phyloP scores from a whole-genome alignment of 2,888 invertebrate species.

The Xylophagus ater region DNA sequence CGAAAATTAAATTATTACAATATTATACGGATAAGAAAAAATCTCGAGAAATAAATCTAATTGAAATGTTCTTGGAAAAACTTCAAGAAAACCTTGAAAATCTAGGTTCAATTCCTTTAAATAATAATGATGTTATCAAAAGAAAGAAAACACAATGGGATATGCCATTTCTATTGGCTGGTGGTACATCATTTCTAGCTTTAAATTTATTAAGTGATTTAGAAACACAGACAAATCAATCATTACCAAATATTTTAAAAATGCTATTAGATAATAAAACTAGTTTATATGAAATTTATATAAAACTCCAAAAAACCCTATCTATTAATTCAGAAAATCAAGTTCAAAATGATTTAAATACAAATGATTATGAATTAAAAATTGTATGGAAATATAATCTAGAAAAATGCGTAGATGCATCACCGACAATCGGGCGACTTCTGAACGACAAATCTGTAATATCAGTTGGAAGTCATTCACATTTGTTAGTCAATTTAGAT shows the following conservation, averaged over 20 bases:
- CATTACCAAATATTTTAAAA: slow-evolving; percentile 44
- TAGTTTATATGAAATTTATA: slow-evolving; percentile 29
- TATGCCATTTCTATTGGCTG: slow-evolving; percentile 46
- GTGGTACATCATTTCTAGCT: slow-evolving; percentile 62
- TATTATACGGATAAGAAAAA: slow-evolving; percentile 31
- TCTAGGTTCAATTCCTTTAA: not conserved
- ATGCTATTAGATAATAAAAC: slow-evolving; percentile 43
- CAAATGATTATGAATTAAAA: slow-evolving; percentile 3
- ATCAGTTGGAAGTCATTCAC: slow-evolving; percentile 64
- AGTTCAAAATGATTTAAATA: not conserved
- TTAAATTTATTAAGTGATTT: slow-evolving; percentile 51
- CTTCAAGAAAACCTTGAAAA: slow-evolving; percentile 18
- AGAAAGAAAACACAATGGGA: slow-evolving; percentile 5
- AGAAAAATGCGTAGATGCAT: slow-evolving; percentile 73
- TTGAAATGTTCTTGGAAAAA: slow-evolving; percentile 27
- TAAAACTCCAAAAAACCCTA: slow-evolving; percentile 6
- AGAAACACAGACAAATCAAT: slow-evolving; percentile 36
- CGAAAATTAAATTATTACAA: slow-evolving; percentile 39
- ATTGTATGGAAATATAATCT: slow-evolving; percentile 43
- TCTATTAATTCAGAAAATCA: not conserved
- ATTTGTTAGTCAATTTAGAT: slow-evolving; percentile 51
- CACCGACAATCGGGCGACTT: slow-evolving; percentile 42
- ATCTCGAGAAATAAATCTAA: slow-evolving; percentile 29
- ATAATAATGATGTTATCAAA: not conserved
- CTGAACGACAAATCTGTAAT: slow-evolving; percentile 40